Evolutionary conservation across 2,888 invertebrate genomes (phyloP), one percentile per base, ranked within the genome.

Genomic region (Ennomos quercinarius): DNA sequence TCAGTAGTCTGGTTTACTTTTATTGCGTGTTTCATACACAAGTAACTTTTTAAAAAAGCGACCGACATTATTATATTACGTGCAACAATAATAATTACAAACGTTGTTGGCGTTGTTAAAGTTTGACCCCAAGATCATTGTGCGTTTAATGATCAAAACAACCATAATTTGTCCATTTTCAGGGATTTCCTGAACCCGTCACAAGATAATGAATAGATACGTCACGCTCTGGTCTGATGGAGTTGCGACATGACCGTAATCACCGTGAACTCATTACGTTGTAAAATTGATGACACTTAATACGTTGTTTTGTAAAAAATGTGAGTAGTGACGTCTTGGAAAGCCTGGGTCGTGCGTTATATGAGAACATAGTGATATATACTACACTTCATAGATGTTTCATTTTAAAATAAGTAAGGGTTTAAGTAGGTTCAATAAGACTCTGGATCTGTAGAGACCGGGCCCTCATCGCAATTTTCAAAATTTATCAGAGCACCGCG

Each of bases 121-220:
- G n/a, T n/a, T 17, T 17, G 50, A 43, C 12, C 43, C n/a, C 13
- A 39, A 43, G 48, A 48, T 43, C 48, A 44, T 49, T 34, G 48
- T 38, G 27, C 55, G 37, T n/a, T 38, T 48, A 17, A 55, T 9
- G 43, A 55, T 43, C 43, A 39, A 43, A 50, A 51, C 36, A 55
- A 55, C 10, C 1, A 13, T 17, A 2, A 44, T 44, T 37, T 51
- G 44, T 54, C 41, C 40, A 11, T 53, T 53, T 49, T 40, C 48
- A 53, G 54, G 49, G 45, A 48, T 34, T 54, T 41, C 35, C 59
- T 49, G 1, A 45, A 6, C 8, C 17, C 58, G 53, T 54, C 54
- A 58, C 35, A 1, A 54, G 34, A 45, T 59, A 59, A 59, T 59
- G 44, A 44, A n/a, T 17, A 8, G 11, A n/a, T 11, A 36, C 45